Conservation (phyloP, 2,888 invertebrate genomes). For the Hemicrepidius hirtus region DNA sequence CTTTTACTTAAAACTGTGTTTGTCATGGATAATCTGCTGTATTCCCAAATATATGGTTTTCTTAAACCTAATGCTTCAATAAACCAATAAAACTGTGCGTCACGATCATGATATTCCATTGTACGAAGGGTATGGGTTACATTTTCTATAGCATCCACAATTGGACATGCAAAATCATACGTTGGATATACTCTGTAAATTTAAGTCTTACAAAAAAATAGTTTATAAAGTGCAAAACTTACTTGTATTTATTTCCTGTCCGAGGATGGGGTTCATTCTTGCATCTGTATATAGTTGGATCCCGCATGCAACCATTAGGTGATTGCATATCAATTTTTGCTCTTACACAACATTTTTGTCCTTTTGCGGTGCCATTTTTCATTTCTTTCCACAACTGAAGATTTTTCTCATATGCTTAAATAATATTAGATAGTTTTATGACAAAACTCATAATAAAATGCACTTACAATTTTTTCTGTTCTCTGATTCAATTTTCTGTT, state of each 20-base stretch:
- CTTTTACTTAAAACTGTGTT: slow-evolving; percentile 98
- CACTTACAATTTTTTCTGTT: slow-evolving; percentile 89
- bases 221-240: too few species aligned
- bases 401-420: slow-evolving; percentile 87
- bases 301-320: slow-evolving; percentile 96
- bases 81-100: slow-evolving; percentile 98
- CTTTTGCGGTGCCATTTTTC: slow-evolving; percentile 86
- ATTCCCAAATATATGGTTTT: slow-evolving; percentile 97
- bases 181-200: slow-evolving; percentile 94
- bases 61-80: slow-evolving; percentile 90
- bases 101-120: slow-evolving; percentile 98
- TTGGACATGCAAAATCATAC: slow-evolving; percentile 99
- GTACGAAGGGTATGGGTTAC: slow-evolving; percentile 98
- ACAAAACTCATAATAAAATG: not conserved
- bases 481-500: slow-evolving; percentile 88
- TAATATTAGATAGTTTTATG: slow-evolving; percentile 1
- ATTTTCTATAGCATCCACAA: slow-evolving; percentile 97
- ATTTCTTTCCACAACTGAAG: slow-evolving; percentile 95
- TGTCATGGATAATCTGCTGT: slow-evolving; percentile 97
- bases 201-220: not conserved
- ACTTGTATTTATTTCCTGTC: slow-evolving; percentile 97
- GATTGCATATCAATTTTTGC: slow-evolving; percentile 99
- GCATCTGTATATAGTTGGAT: slow-evolving; percentile 98
- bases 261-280: slow-evolving; percentile 96
- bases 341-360: slow-evolving; percentile 94